A percentile compares a stretch with the other conserved stretches of the same genome.
phyloP scores from a whole-genome alignment of 2,888 invertebrate species.

The Drosophila kambysellisi region DNA sequence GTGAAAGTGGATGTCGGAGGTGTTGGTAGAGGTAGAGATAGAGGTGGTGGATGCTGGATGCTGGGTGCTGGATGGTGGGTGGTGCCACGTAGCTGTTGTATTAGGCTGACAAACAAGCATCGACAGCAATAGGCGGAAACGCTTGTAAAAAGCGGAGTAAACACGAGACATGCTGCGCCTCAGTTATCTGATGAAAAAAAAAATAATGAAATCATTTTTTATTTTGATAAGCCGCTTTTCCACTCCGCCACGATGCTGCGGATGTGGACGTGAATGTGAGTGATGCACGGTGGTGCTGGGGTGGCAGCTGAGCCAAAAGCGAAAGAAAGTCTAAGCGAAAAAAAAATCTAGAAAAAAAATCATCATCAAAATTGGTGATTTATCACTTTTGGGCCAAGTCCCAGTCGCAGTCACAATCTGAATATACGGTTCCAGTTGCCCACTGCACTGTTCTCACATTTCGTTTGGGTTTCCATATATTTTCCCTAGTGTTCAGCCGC shows the following conservation, averaged over 20 bases:
- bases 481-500: conserved; percentile 14
- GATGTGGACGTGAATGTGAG: neutral
- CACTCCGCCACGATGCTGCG: conserved; percentile 25
- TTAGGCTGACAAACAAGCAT: conserved; percentile 55
- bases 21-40: neutral
- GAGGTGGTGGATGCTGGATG: neutral
- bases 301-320: conserved; percentile 13
- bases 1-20: neutral
- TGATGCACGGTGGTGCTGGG: neutral
- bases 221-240: conserved; percentile 80
- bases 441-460: conserved; percentile 7
- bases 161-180: conserved; percentile 51
- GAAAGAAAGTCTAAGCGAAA: neutral
- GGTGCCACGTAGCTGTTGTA: conserved; percentile 6
- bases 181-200: conserved; percentile 77
- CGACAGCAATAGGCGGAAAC: conserved; percentile 64
- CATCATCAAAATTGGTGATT: conserved; percentile 76
- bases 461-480: neutral
- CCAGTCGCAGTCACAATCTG: conserved; percentile 5
- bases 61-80: neutral
- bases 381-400: conserved; percentile 62
- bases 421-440: conserved; percentile 12
- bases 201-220: conserved; percentile 80
- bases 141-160: conserved; percentile 59
- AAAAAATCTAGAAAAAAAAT: conserved; percentile 45